A percentile compares a stretch with the other conserved stretches of the same genome.
Conservation (phyloP, 2,888 invertebrate genomes). For the Cyclophora punctaria region DNA sequence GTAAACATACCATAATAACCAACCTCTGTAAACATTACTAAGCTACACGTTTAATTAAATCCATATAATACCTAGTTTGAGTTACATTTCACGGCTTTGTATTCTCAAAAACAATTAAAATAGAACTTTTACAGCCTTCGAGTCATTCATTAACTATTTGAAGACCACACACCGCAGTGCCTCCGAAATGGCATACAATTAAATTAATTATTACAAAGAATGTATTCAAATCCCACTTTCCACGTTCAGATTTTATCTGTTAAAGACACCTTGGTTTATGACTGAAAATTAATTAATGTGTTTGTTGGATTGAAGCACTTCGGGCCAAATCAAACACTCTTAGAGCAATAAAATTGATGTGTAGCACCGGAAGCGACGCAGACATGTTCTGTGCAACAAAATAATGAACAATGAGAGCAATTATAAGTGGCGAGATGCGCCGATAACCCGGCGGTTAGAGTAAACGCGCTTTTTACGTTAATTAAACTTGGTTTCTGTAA, state of each 20-base stretch:
- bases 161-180: constrained; percentile 24
- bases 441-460: constrained; percentile 63
- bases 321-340: constrained; percentile 48
- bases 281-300: constrained; percentile 48
- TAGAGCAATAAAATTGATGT: constrained; percentile 59
- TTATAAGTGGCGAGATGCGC: constrained; percentile 63
- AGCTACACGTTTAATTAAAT: background rate
- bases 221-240: constrained; percentile 14
- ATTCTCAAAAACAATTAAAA: constrained; percentile 19
- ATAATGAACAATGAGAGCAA: constrained; percentile 68
- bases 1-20: too few species aligned
- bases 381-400: constrained; percentile 56
- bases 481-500: constrained; percentile 71
- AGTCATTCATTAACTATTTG: constrained; percentile 19
- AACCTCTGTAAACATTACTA: too few species aligned
- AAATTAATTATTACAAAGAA: constrained; percentile 27
- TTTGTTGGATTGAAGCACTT: constrained; percentile 37
- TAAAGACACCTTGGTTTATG: constrained; percentile 25
- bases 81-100: constrained; percentile 11
- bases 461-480: constrained; percentile 73
- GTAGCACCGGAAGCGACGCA: constrained; percentile 58
- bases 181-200: constrained; percentile 27
- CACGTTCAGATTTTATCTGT: constrained; percentile 26
- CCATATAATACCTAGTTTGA: constrained; percentile 12
- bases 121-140: constrained; percentile 14